Percentiles rank a stretch among this genome's conserved stretches.
These are phyloP conservation scores for Hormaphis cornu DNA, from an alignment of 1,140 invertebrate genomes.

Conservation along the genomic window DNA sequence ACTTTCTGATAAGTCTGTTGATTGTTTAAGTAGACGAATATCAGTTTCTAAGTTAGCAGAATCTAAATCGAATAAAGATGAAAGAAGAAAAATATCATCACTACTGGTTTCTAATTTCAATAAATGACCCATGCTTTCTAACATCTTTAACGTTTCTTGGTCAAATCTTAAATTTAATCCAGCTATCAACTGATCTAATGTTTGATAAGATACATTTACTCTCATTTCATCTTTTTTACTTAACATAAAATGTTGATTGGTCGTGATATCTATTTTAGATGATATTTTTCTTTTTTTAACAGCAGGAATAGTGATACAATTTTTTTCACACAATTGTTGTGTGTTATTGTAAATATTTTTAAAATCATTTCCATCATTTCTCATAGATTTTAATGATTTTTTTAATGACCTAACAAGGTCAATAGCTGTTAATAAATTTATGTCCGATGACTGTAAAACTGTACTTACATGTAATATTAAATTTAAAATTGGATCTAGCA, in stretches of 20 bases:
- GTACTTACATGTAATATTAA: constrained; percentile 31
- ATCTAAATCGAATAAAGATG: not conserved
- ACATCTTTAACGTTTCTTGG: not conserved
- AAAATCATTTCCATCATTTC: not conserved
- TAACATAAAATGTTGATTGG: not conserved
- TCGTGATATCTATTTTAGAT: not conserved
- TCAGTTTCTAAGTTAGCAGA: not conserved
- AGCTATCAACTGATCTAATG: not conserved
- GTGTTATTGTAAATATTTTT: not conserved
- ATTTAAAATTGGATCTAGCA: constrained; percentile 33
- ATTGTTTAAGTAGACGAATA: not conserved
- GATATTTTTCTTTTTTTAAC: not conserved
- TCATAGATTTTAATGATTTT: not conserved
- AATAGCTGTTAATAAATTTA: constrained; percentile 27
- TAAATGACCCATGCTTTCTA: not conserved
- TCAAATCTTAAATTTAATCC: not conserved
- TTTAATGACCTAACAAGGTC: not conserved
- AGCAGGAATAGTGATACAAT: not conserved
- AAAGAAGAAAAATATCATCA: not conserved
- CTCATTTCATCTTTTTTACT: not conserved
- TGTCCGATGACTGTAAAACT: constrained; percentile 23
- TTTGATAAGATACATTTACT: not conserved
- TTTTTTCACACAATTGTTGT: not conserved
- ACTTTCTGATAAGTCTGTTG: not conserved
- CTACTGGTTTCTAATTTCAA: not conserved